Evolutionary conservation across 2,888 invertebrate species (phyloP).

Genomic region (Cheilosia variabilis): DNA sequence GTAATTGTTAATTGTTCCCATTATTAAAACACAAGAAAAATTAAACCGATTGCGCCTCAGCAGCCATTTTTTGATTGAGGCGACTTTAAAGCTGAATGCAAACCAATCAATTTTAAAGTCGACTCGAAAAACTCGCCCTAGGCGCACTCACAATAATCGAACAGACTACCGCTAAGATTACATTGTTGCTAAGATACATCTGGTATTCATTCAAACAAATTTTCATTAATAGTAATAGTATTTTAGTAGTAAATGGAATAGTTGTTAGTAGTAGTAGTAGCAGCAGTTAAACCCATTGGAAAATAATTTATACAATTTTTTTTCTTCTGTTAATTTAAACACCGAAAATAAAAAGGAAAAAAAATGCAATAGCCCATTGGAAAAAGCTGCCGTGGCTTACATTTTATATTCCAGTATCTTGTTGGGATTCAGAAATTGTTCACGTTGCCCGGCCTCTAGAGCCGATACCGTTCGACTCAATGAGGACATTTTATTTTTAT

Average conservation of each 20-base stretch:
- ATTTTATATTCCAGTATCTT: slow-evolving; percentile 84
- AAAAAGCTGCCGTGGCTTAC: slow-evolving; percentile 79
- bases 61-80: too few relatives aligned
- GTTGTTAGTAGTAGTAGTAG: slow-evolving; percentile 31
- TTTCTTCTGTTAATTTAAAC: background rate
- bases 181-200: slow-evolving; percentile 6
- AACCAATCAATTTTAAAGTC: too few relatives aligned
- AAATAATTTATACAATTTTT: slow-evolving; percentile 5
- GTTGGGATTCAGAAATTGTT: slow-evolving; percentile 84
- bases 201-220: slow-evolving; percentile 4
- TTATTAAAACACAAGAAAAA: slow-evolving; percentile 31
- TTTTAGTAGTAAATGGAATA: slow-evolving; percentile 38
- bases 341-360: slow-evolving; percentile 8
- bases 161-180: slow-evolving; percentile 15
- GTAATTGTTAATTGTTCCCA: slow-evolving; percentile 61
- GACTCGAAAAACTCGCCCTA: too few relatives aligned
- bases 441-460: slow-evolving; percentile 83
- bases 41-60: slow-evolving; percentile 1
- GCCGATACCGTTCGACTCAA: slow-evolving; percentile 83
- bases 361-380: background rate
- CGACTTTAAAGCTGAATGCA: too few relatives aligned
- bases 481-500: slow-evolving; percentile 79
- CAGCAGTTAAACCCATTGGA: slow-evolving; percentile 33
- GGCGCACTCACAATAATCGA: slow-evolving; percentile 3
- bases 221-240: slow-evolving; percentile 19